These are phyloP conservation scores for Abscondita cerata DNA, from an alignment of 2,888 invertebrate genomes.

Conservation along the genomic window DNA sequence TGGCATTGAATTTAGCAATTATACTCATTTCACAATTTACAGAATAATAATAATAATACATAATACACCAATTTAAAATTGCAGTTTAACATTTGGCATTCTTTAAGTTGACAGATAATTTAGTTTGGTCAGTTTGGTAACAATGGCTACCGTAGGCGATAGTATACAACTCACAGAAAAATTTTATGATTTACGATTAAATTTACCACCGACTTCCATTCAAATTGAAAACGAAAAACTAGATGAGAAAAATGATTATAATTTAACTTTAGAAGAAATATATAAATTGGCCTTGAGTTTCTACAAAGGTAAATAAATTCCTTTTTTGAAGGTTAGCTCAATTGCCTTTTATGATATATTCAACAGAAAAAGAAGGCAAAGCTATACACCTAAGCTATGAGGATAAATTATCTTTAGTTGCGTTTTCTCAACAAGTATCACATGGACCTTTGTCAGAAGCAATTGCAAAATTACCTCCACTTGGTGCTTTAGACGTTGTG, in stretches of 20 bases:
- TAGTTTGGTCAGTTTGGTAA: too few relatives aligned
- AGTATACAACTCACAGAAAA: constrained; percentile 51
- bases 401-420: constrained; percentile 89
- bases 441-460: constrained; percentile 82
- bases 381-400: constrained; percentile 93
- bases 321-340: constrained; percentile 1
- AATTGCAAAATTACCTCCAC: constrained; percentile 71
- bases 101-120: too few relatives aligned
- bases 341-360: constrained; percentile 22
- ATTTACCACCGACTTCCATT: constrained; percentile 31
- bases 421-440: constrained; percentile 89
- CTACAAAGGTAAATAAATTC: constrained; percentile 79
- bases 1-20: too few relatives aligned
- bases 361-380: constrained; percentile 95
- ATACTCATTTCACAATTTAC: too few relatives aligned
- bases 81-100: too few relatives aligned
- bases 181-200: constrained; percentile 47
- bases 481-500: constrained; percentile 94
- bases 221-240: constrained; percentile 44
- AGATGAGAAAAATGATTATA: constrained; percentile 62
- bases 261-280: constrained; percentile 76
- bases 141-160: constrained; percentile 50
- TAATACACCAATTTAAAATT: too few relatives aligned
- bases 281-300: constrained; percentile 90
- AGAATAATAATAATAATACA: too few relatives aligned